A percentile compares a stretch with the other conserved stretches of the same genome.
phyloP scores from a whole-genome alignment of 2,113 vertebrate species.

The Takifugu bimaculatus region DNA sequence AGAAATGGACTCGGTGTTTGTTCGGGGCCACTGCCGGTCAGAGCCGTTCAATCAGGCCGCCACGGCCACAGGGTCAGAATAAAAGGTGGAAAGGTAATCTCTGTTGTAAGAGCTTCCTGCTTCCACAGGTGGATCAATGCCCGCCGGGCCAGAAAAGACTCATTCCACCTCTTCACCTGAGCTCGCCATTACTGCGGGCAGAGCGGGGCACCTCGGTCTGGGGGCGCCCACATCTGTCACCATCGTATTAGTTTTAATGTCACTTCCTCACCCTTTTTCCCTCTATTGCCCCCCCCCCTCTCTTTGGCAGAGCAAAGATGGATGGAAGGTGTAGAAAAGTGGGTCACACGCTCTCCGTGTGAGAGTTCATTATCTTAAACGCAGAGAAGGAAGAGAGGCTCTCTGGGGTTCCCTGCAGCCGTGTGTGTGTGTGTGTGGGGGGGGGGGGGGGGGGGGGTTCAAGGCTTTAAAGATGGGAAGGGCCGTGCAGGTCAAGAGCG shows the following conservation, averaged over 20 bases:
- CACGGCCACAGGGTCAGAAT: constrained; percentile 42
- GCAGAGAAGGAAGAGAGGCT: constrained; percentile 32
- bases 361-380: constrained; percentile 54
- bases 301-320: constrained; percentile 26
- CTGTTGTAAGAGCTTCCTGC: constrained; percentile 65
- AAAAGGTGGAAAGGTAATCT: constrained; percentile 67
- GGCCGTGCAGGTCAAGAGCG: constrained; percentile 60
- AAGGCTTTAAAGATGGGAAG: neutral
- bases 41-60: constrained; percentile 49
- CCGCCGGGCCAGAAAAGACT: constrained; percentile 35
- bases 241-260: constrained; percentile 36
- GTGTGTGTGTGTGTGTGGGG: constrained; percentile 40
- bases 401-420: constrained; percentile 22
- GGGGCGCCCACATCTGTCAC: constrained; percentile 33
- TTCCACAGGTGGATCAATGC: constrained; percentile 61
- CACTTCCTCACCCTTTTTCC: constrained; percentile 20
- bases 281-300: constrained; percentile 7
- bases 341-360: constrained; percentile 36
- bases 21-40: constrained; percentile 18
- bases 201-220: constrained; percentile 17
- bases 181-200: constrained; percentile 44
- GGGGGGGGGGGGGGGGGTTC: constrained; percentile 13
- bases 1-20: constrained; percentile 27
- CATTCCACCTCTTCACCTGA: constrained; percentile 50
- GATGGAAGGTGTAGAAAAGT: constrained; percentile 44